These are phyloP conservation scores for Hydrophis major DNA, from an alignment of 2,797 vertebrate species.

Conservation along the genomic window DNA sequence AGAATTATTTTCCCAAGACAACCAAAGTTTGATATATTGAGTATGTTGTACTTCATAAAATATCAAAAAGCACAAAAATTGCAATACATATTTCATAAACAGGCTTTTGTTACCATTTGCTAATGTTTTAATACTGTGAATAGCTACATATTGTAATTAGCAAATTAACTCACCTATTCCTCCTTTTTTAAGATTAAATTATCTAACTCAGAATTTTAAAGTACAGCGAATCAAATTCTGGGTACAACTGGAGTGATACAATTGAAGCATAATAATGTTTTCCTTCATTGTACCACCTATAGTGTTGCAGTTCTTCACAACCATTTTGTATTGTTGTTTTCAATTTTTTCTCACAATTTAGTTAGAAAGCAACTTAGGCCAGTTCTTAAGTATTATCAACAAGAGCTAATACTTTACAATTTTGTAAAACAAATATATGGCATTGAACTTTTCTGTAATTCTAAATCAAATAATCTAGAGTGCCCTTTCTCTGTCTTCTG, in stretches of 20 bases:
- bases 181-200: slow-evolving; percentile 28
- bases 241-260: neutral
- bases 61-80: neutral
- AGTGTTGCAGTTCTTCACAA: slow-evolving; percentile 36
- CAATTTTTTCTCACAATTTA: slow-evolving; percentile 31
- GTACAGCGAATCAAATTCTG: slow-evolving; percentile 19
- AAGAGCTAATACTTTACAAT: neutral
- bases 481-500: slow-evolving; percentile 8
- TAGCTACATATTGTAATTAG: slow-evolving; percentile 29
- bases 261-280: neutral
- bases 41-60: neutral
- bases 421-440: neutral
- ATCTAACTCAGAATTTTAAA: slow-evolving; percentile 35
- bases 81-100: slow-evolving; percentile 3
- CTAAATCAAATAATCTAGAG: neutral
- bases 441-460: neutral
- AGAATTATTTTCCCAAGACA: slow-evolving; percentile 30
- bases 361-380: slow-evolving; percentile 30
- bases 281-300: neutral
- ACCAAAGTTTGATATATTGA: accelerated
- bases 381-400: neutral
- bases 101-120: slow-evolving; percentile 8
- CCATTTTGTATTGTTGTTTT: neutral
- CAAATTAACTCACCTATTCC: slow-evolving; percentile 42
- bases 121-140: slow-evolving; percentile 14